Evolutionary conservation across 2,113 vertebrate genomes (phyloP).

Genomic region (Psittacula cyanocephala): DNA sequence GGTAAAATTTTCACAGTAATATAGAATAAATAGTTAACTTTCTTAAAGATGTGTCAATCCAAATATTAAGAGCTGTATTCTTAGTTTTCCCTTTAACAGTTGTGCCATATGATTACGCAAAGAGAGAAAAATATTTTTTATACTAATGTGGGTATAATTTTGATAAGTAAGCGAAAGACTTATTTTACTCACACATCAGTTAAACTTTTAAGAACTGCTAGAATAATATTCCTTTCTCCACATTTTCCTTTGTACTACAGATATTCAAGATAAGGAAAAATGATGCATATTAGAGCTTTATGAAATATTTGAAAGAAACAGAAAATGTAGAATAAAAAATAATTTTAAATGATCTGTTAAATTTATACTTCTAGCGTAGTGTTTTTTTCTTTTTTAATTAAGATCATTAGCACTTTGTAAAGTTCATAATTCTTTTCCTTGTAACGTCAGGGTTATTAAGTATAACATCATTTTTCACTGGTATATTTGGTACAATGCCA

Average conservation of each 20-base stretch:
- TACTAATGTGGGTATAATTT: background rate
- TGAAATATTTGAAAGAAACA: background rate
- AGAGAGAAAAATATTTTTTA: background rate
- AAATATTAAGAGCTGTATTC: background rate
- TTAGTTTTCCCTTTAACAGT: background rate
- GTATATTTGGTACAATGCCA: conserved; percentile 48
- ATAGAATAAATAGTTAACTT: background rate
- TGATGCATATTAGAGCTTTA: background rate
- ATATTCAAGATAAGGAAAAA: background rate
- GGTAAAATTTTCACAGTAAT: background rate
- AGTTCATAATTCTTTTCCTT: conserved; percentile 69
- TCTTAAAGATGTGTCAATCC: background rate
- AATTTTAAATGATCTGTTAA: background rate
- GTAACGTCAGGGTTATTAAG: conserved; percentile 56
- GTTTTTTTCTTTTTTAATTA: background rate
- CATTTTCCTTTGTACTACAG: background rate
- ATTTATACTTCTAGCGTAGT: background rate
- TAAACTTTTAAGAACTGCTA: background rate
- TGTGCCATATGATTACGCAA: background rate
- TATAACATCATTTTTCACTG: conserved; percentile 41
- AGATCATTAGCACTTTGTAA: conserved; percentile 41
- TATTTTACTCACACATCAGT: background rate
- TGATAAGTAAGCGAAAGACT: background rate
- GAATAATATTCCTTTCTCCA: background rate
- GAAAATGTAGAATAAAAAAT: background rate